Percentiles rank a stretch among this genome's conserved stretches.
Conservation (phyloP, 2,113 vertebrate species). For the Bubo bubo region DNA sequence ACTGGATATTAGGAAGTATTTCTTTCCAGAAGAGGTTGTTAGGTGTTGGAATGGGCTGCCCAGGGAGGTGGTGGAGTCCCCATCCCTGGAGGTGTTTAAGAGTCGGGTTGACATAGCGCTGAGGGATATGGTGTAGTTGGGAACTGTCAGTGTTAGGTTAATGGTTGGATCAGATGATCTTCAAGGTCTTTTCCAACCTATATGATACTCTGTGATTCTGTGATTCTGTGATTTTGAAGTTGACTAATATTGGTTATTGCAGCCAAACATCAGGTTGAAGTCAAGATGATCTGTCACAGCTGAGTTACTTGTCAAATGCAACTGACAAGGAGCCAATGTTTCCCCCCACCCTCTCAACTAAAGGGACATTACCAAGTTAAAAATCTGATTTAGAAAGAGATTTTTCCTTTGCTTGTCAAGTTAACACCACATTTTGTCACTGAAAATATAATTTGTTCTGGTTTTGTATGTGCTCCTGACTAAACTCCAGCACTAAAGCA, state of each 20-base stretch:
- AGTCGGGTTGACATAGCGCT: too few relatives aligned
- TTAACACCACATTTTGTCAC: neutral
- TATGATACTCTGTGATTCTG: too few relatives aligned
- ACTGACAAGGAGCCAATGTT: neutral
- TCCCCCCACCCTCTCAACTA: neutral
- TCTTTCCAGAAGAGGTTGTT: too few relatives aligned
- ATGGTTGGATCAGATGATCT: too few relatives aligned
- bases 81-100: too few relatives aligned
- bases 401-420: neutral
- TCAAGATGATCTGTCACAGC: conserved; percentile 41
- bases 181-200: too few relatives aligned
- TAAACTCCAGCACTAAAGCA: neutral
- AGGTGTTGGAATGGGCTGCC: too few relatives aligned
- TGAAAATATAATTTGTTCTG: neutral
- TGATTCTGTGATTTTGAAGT: neutral
- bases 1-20: too few relatives aligned
- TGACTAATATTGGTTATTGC: conserved; percentile 50
- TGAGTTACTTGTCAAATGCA: conserved; percentile 31
- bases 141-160: too few relatives aligned
- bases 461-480: neutral
- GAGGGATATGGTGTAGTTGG: too few relatives aligned
- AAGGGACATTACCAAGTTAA: neutral
- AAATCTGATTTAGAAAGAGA: conserved; percentile 7
- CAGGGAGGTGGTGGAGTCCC: too few relatives aligned
- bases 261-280: conserved; percentile 56